A percentile compares a stretch with the other conserved stretches of the same genome.
Conservation (phyloP, 2,888 invertebrate species). For the Acrobasis consociella region DNA sequence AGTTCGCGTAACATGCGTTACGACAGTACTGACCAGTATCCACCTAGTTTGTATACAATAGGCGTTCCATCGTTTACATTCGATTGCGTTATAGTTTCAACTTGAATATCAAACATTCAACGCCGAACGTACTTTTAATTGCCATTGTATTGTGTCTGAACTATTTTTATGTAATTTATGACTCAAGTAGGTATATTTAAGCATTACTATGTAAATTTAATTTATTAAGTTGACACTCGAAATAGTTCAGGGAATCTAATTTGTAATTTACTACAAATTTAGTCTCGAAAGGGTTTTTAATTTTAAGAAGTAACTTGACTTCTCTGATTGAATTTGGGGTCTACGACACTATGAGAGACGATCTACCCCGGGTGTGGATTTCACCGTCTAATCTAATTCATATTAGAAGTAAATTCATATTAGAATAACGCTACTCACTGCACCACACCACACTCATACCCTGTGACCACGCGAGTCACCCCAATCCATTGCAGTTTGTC, state of each 20-base stretch:
- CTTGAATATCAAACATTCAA: constrained; percentile 21
- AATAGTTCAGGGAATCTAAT: not conserved
- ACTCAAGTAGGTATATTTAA: not conserved
- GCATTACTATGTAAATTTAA: not conserved
- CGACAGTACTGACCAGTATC: constrained; percentile 2
- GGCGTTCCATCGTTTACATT: constrained; percentile 16
- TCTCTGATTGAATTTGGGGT: too few relatives aligned
- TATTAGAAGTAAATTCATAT: too few relatives aligned
- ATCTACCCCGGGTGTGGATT: too few relatives aligned
- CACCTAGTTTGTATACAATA: constrained; percentile 23
- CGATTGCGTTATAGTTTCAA: constrained; percentile 21
- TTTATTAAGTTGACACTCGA: not conserved
- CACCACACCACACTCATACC: too few relatives aligned
- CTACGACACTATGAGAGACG: too few relatives aligned
- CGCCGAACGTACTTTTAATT: constrained; percentile 12
- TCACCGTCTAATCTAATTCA: too few relatives aligned
- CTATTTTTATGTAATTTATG: not conserved
- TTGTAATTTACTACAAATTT: not conserved
- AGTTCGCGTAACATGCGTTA: constrained; percentile 11
- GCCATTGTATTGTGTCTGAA: constrained; percentile 1
- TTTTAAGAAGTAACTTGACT: too few relatives aligned
- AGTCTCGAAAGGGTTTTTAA: not conserved
- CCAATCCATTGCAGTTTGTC: too few relatives aligned
- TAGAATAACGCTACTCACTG: too few relatives aligned
- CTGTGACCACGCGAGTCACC: too few relatives aligned